Base-by-base conservation (phyloP, 2,797 vertebrate genomes). In the Heliangelus exortis region DNA sequence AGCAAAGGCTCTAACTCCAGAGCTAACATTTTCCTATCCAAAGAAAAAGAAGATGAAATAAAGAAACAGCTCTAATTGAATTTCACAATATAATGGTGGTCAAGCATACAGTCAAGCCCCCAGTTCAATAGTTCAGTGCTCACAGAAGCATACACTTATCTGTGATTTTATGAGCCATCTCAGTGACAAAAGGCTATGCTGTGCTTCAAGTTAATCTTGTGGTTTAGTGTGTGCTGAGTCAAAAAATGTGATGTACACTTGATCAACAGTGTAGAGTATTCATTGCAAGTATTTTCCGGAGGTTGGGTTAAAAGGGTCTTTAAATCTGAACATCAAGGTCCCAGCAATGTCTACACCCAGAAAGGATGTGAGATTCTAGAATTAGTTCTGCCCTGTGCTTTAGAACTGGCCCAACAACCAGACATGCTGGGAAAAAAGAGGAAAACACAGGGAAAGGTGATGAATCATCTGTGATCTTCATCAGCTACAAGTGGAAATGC, bases 201-300 rank as follows among this genome's bases (percentile, higher is more conserved):
- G n/a, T 33, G 58, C 9, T 67, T 80, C 0, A 2, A 74, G 31
- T 57, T 62, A 50, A 63, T 88, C 54, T 66, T 67, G 57, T 50
- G 19, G 31, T 66, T 69, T 80, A 77, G 57, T 41, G 63, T 8
- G 21, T 63, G 22, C n/a, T 39, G 61, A 91, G 89, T 43, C 16
- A 76, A 82, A 71, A 71, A 84, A 17, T 0, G 0, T 7, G 15
- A 71, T 33, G 21, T 23, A 33, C 31, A 29, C 15, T 63, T 0
- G 0, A 53, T 57, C 36, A 55, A 2, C 12, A 79, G 15, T 1
- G 2, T 61, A 78, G 80, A 84, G 71, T 33, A 86, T 9, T 83
- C 76, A 63, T 29, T 18, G 4, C 18, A 41, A 51, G 12, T 69
- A 47, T 45, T 82, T 85, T 74, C 45, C 61, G 61, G 69, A 87